These are phyloP conservation scores for Anastrepha obliqua DNA, from an alignment of 1,140 invertebrate genomes.

Conservation along the genomic window DNA sequence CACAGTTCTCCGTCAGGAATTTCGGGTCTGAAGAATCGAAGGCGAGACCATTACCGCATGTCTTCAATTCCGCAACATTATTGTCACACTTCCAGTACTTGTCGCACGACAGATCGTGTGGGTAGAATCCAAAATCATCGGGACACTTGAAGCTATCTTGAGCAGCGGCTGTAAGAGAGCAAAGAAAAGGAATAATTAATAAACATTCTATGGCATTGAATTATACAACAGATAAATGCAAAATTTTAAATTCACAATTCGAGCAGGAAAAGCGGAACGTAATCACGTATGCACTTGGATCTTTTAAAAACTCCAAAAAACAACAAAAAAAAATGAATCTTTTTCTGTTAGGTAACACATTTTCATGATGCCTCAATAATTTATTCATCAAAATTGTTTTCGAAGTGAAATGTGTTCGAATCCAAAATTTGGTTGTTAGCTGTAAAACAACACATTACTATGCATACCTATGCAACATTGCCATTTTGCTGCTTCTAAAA, in stretches of 20 bases:
- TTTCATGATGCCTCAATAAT: background rate
- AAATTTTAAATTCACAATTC: background rate
- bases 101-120: slow-evolving; percentile 91
- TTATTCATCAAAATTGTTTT: background rate
- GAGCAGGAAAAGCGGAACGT: slow-evolving; percentile 9
- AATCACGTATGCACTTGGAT: too few species aligned
- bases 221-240: background rate
- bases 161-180: slow-evolving; percentile 77
- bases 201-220: background rate
- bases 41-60: slow-evolving; percentile 94
- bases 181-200: slow-evolving; percentile 50
- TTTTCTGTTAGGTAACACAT: background rate
- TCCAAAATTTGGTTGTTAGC: background rate
- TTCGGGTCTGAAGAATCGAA: slow-evolving; percentile 92
- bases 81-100: slow-evolving; percentile 98
- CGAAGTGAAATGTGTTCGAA: background rate
- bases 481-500: background rate
- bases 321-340: too few species aligned
- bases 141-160: slow-evolving; percentile 94
- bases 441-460: background rate
- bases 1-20: slow-evolving; percentile 94
- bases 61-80: slow-evolving; percentile 90
- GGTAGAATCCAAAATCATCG: slow-evolving; percentile 95
- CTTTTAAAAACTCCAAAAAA: too few species aligned
- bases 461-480: background rate